Percentiles rank a stretch among this genome's conserved stretches.
These are phyloP conservation scores for Pseudocheirus occidentalis DNA, from an alignment of 2,797 vertebrate genomes.

Conservation along the genomic window DNA sequence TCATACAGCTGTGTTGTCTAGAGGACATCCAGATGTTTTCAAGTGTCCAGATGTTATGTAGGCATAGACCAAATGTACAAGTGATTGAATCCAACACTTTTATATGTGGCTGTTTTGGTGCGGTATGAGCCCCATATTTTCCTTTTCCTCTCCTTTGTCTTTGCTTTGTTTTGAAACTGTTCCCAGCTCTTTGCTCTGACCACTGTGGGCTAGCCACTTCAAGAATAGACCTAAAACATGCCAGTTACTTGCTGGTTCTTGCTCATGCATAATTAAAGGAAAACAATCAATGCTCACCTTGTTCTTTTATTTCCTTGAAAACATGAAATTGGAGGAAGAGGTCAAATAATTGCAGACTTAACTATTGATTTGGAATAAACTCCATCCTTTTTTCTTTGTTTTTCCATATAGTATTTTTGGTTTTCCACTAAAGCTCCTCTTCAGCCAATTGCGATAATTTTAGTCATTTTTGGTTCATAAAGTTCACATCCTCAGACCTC, in stretches of 20 bases:
- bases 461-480: slow-evolving; percentile 35
- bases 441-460: not conserved
- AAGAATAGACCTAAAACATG: slow-evolving; percentile 37
- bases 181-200: not conserved
- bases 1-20: not conserved
- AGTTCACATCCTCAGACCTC: slow-evolving; percentile 22
- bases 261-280: slow-evolving; percentile 65
- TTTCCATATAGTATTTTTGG: slow-evolving; percentile 36
- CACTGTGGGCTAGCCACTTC: not conserved
- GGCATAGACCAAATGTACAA: not conserved
- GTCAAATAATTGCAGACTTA: slow-evolving; percentile 39
- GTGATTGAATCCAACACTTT: not conserved
- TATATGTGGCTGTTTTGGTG: not conserved
- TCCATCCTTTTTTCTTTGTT: slow-evolving; percentile 45
- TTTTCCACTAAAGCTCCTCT: slow-evolving; percentile 46
- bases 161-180: not conserved
- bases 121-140: not conserved
- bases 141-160: not conserved
- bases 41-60: no score
- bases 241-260: slow-evolving; percentile 43
- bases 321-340: slow-evolving; percentile 59
- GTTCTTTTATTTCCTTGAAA: slow-evolving; percentile 70
- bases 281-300: slow-evolving; percentile 66
- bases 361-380: slow-evolving; percentile 59
- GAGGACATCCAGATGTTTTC: not conserved